A percentile compares a stretch with the other conserved stretches of the same genome.
phyloP scores from a whole-genome alignment of 2,113 vertebrate genomes.

The Phyllostomus hastatus region DNA sequence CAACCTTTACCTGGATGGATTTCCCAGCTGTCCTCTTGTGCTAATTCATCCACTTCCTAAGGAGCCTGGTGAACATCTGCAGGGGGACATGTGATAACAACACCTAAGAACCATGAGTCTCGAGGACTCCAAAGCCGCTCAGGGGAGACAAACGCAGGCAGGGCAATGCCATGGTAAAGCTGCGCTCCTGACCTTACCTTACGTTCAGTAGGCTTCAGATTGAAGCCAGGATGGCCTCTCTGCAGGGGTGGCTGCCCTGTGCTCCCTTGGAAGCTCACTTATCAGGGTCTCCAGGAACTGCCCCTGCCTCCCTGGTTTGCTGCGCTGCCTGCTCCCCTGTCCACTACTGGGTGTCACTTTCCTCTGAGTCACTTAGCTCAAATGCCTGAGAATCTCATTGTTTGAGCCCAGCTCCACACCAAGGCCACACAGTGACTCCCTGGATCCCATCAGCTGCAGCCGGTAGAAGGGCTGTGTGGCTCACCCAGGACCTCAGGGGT shows the following conservation, averaged over 20 bases:
- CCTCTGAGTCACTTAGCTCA: not conserved
- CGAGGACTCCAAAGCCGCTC: not conserved
- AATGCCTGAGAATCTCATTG: not conserved
- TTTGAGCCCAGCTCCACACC: not conserved
- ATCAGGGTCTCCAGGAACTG: not conserved
- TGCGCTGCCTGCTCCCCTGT: not conserved
- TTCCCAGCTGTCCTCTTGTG: not conserved
- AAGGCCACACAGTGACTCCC: not conserved
- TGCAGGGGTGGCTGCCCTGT: not conserved
- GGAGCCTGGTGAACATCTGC: not conserved
- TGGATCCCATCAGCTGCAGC: not conserved
- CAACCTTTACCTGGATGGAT: not conserved
- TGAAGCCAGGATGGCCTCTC: not conserved
- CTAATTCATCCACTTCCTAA: not conserved
- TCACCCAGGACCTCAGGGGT: not conserved
- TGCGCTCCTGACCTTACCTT: not conserved
- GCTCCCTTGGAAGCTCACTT: not conserved
- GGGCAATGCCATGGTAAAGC: rapidly evolving
- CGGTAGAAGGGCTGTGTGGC: not conserved
- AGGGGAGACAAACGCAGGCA: not conserved
- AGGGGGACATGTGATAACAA: not conserved
- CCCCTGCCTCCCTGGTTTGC: not conserved
- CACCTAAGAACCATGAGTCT: not conserved
- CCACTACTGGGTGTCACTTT: not conserved
- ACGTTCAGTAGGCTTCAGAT: not conserved